Percentiles rank a stretch among this genome's conserved stretches.
Evolutionary conservation across 2,797 vertebrate genomes (phyloP).

Genomic region (Pseudopleuronectes americanus): DNA sequence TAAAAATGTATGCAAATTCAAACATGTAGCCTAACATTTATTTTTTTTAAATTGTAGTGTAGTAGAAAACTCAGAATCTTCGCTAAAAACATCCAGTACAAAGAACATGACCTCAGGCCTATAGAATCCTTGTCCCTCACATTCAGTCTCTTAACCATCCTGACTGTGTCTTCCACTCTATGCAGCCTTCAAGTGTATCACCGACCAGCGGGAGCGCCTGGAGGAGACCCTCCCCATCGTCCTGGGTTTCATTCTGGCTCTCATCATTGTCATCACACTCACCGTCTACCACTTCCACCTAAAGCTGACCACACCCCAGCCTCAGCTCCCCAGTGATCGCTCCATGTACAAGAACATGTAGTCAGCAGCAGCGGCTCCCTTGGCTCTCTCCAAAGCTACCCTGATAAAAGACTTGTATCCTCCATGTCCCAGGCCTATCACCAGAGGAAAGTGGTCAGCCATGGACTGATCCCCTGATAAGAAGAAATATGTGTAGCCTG

Average conservation of each 20-base stretch:
- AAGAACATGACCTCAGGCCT: too few species aligned
- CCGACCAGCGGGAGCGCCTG: slow-evolving; percentile 93
- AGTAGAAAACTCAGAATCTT: too few species aligned
- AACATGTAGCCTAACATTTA: background rate
- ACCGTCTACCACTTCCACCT: slow-evolving; percentile 95
- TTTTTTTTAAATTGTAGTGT: too few species aligned
- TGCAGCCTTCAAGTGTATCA: slow-evolving; percentile 91
- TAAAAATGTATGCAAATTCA: background rate
- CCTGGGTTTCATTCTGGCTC: slow-evolving; percentile 91
- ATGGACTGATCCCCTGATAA: slow-evolving; percentile 42
- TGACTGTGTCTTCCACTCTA: slow-evolving; percentile 11
- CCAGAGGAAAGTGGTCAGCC: slow-evolving; percentile 36
- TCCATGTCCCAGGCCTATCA: slow-evolving; percentile 49
- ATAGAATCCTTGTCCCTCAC: too few species aligned
- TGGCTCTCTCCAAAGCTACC: slow-evolving; percentile 48
- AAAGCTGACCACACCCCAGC: slow-evolving; percentile 92
- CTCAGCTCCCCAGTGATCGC: slow-evolving; percentile 93
- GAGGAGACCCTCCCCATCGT: slow-evolving; percentile 95
- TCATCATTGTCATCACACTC: slow-evolving; percentile 92
- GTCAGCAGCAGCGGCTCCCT: slow-evolving; percentile 25
- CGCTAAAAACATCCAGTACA: too few species aligned
- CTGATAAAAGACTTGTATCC: slow-evolving; percentile 51
- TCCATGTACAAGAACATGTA: slow-evolving; percentile 99
- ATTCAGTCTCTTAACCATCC: background rate
- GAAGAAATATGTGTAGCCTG: slow-evolving; percentile 35